Evolutionary conservation across 2,113 vertebrate genomes (phyloP).

Genomic region (Zootoca vivipara): DNA sequence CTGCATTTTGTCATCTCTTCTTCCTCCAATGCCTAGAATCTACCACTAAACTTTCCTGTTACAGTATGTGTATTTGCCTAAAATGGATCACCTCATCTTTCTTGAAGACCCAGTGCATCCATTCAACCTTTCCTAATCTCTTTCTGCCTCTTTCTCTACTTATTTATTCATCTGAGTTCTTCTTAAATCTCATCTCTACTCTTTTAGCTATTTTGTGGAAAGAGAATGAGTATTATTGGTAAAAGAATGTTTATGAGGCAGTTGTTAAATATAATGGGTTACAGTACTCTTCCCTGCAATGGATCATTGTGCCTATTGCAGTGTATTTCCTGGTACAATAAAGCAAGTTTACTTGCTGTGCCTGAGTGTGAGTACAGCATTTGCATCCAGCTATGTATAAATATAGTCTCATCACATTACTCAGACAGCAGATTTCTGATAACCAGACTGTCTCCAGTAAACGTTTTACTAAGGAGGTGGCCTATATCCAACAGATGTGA

Average conservation of each 20-base stretch:
- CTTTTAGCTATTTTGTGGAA: neutral
- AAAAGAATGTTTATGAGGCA: neutral
- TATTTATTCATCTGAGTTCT: neutral
- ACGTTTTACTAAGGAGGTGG: neutral
- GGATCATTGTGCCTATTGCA: no score
- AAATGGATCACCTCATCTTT: neutral
- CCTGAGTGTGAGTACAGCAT: neutral
- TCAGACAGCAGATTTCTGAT: neutral
- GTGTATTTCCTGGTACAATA: neutral
- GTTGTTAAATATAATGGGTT: neutral
- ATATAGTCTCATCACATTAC: neutral
- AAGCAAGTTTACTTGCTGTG: neutral
- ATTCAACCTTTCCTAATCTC: neutral
- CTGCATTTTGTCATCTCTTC: neutral
- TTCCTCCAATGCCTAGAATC: neutral
- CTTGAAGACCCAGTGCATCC: neutral
- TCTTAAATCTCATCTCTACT: neutral
- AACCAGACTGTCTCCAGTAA: neutral
- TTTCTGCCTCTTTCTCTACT: neutral
- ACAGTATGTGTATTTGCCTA: neutral
- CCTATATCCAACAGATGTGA: neutral
- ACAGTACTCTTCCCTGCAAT: neutral
- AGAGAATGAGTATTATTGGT: neutral
- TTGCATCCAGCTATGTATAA: neutral
- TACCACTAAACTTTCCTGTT: neutral